phyloP scores from a whole-genome alignment of 1,140 invertebrate genomes.

The Zaprionus davidi region DNA sequence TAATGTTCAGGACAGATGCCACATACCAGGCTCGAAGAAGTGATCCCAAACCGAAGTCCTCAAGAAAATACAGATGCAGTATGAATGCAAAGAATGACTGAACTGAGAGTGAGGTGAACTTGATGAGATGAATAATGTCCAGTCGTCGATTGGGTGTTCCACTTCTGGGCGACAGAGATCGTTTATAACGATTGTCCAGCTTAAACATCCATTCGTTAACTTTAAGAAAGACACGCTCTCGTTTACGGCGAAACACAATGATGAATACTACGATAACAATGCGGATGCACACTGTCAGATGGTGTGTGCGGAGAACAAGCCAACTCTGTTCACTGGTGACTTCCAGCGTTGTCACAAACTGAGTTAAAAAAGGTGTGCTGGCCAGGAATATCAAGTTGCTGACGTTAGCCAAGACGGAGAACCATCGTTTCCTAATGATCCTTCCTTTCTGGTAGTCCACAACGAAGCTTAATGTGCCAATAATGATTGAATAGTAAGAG shows the following conservation, averaged over 20 bases:
- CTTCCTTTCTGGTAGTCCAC: slow-evolving; percentile 18
- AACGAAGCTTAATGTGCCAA: slow-evolving; percentile 23
- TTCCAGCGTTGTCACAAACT: neutral
- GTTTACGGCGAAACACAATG: slow-evolving; percentile 12
- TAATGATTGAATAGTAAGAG: slow-evolving; percentile 25
- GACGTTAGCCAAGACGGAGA: slow-evolving; percentile 5
- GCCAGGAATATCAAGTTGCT: slow-evolving; percentile 18
- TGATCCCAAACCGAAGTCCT: neutral
- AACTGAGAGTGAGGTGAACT: slow-evolving; percentile 1
- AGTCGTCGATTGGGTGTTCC: neutral
- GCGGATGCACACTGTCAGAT: neutral
- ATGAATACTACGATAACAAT: slow-evolving; percentile 3
- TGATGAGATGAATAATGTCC: slow-evolving; percentile 7
- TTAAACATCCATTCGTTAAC: slow-evolving; percentile 13
- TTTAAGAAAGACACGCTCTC: slow-evolving; percentile 6
- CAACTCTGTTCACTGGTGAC: neutral
- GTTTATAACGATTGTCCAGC: slow-evolving; percentile 3
- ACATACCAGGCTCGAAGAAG: slow-evolving; percentile 5
- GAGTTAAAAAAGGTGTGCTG: slow-evolving; percentile 4
- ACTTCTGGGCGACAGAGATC: slow-evolving; percentile 3
- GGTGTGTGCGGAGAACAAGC: neutral
- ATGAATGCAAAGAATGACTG: slow-evolving; percentile 13
- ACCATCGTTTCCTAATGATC: slow-evolving; percentile 15
- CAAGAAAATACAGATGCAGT: slow-evolving; percentile 2
- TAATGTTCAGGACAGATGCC: slow-evolving; percentile 9